Evolutionary conservation across 2,888 invertebrate species (phyloP), one percentile per base, ranked within the genome.

Genomic region (Drosophila niveifrons): DNA sequence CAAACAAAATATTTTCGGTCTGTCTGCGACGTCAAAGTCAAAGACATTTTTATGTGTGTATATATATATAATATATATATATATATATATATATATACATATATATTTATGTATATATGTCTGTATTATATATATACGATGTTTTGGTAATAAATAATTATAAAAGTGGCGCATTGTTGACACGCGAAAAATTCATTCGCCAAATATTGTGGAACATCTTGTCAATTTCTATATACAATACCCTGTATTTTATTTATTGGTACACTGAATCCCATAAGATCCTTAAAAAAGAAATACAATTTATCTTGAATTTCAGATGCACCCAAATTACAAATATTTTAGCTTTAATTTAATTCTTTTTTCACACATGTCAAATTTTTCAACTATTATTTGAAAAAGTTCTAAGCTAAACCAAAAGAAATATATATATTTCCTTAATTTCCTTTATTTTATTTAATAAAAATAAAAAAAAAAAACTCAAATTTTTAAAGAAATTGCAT

Each of bases 21-120:
- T 39, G 68, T 79, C 72, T 73, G 81, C 83, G 78, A 41, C 86
- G 70, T 78, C 75, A 83, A 83, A 78, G 80, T 80, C 75, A 78
- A 83, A 86, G 77, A 72, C 82, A 67, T 62, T 47, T 65, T 46
- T 63, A 17, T 56, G 41, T 51, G 53, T 50, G 46, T 59, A 39
- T 29, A 34, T 63, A 43, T 52, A 66, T 47, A 51, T 43, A 44
- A 7, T 53, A 41, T 18, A 53, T 57, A 31, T 39, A 6, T 65
- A n/a, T 18, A 46, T 34, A n/a, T 63, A 18, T 36, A 51, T 34
- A 69, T 9, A 55, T 46, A 47, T 29, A 48, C 59, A 48, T 41
- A 9, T 13, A 43, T 2, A 28, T 31, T 31, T n/a, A 0, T 6
- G 15, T 17, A 46, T 18, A 48, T 53, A 23, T 48, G 1, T 23